Conservation (phyloP, 2,113 vertebrate species). For the Acanthisitta chloris region DNA sequence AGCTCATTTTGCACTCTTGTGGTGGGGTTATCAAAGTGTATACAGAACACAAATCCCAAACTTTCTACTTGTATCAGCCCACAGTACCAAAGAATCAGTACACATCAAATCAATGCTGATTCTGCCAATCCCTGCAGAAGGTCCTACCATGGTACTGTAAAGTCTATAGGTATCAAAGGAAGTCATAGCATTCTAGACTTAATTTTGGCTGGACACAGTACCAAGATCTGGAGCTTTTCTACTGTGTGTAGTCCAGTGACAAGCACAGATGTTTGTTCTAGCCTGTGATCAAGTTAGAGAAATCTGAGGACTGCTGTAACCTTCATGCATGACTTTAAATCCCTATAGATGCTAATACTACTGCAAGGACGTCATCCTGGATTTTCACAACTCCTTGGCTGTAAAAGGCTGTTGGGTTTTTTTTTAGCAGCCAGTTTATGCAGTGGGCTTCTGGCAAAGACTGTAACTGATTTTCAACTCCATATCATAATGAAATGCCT, state of each 20-base stretch:
- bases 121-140: background rate
- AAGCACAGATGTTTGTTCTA: background rate
- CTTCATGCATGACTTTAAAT: background rate
- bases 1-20: background rate
- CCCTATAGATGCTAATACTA: background rate
- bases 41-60: background rate
- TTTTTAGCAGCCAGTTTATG: background rate
- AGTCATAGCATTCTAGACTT: background rate
- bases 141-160: background rate
- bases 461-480: background rate
- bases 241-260: background rate
- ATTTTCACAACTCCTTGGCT: background rate
- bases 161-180: background rate
- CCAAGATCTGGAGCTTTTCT: background rate
- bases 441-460: background rate
- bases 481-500: background rate
- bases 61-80: background rate
- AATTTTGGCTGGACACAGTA: background rate
- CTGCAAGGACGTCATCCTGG: background rate
- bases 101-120: background rate
- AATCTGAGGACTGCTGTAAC: background rate
- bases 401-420: background rate
- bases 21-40: background rate
- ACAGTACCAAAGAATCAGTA: fast-evolving
- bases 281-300: background rate